phyloP scores from a whole-genome alignment of 2,113 vertebrate genomes.

The Anas platyrhynchos region DNA sequence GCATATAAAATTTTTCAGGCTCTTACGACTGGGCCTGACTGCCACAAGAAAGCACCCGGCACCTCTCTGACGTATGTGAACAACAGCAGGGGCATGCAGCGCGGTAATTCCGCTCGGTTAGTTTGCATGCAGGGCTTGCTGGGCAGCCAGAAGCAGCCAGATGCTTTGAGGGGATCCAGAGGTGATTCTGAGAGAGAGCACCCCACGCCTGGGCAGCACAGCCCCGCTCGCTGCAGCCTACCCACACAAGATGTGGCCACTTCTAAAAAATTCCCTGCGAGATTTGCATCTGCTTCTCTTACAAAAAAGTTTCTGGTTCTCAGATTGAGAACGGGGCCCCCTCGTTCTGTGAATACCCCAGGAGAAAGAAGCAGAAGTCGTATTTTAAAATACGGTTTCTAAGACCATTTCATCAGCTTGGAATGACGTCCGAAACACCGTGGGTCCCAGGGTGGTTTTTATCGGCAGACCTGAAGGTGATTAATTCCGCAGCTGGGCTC shows the following conservation, averaged over 20 bases:
- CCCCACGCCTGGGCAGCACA: not conserved
- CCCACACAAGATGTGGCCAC: not conserved
- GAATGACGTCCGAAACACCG: constrained; percentile 47
- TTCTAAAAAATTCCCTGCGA: not conserved
- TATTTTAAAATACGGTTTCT: constrained; percentile 36
- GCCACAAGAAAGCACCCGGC: not conserved
- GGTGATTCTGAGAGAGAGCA: not conserved
- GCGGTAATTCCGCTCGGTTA: not conserved
- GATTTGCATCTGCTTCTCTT: not conserved
- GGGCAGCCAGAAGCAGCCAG: not conserved
- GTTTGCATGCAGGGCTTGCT: not conserved
- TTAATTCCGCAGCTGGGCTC: constrained; percentile 49
- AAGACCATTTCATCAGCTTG: constrained; percentile 48
- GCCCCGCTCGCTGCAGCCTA: not conserved
- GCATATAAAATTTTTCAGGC: not conserved
- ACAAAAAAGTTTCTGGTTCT: not conserved
- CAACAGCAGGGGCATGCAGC: not conserved
- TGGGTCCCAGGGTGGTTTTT: constrained; percentile 59
- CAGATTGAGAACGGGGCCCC: not conserved
- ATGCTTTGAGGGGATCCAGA: not conserved
- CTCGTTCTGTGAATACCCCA: not conserved
- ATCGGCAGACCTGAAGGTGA: constrained; percentile 49
- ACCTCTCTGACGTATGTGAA: not conserved
- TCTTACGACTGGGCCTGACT: not conserved
- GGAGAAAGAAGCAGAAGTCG: not conserved